Evolutionary conservation across 1,140 invertebrate species (phyloP).

Genomic region (Pseudobourletiella spinata): DNA sequence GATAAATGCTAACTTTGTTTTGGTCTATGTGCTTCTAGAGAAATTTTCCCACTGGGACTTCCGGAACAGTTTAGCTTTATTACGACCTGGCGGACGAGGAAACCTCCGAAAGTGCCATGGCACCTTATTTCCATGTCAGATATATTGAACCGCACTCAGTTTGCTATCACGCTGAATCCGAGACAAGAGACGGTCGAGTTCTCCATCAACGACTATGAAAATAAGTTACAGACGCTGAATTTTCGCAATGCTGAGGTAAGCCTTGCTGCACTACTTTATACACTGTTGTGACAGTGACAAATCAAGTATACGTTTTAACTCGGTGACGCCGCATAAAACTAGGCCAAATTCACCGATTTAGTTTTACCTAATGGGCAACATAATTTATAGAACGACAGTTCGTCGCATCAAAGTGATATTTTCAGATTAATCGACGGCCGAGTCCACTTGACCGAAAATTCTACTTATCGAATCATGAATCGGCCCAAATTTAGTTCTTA

Average conservation of each 20-base stretch:
- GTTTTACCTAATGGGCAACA: too few species aligned
- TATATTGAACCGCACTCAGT: constrained; percentile 51
- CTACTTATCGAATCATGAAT: too few species aligned
- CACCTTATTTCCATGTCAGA: constrained; percentile 58
- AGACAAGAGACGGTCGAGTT: constrained; percentile 52
- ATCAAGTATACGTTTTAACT: too few species aligned
- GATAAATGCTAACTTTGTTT: too few species aligned
- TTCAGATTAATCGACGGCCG: too few species aligned
- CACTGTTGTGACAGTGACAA: too few species aligned
- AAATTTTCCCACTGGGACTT: constrained; percentile 56
- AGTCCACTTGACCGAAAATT: too few species aligned
- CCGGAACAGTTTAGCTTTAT: constrained; percentile 64
- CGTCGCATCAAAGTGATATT: too few species aligned
- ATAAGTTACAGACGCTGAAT: constrained; percentile 50
- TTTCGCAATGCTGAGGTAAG: constrained; percentile 51
- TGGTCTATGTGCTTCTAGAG: constrained; percentile 39
- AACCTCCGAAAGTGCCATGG: constrained; percentile 55
- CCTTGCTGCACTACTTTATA: constrained; percentile 18
- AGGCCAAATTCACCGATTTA: too few species aligned
- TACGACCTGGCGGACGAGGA: constrained; percentile 53
- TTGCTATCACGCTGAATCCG: constrained; percentile 60
- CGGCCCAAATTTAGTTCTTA: too few species aligned
- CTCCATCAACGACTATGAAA: constrained; percentile 50
- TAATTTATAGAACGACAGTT: too few species aligned
- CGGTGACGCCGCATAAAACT: too few species aligned